Percentiles rank a stretch among this genome's conserved stretches.
Conservation (phyloP, 2,797 vertebrate species). For the Falco novaeseelandiae region DNA sequence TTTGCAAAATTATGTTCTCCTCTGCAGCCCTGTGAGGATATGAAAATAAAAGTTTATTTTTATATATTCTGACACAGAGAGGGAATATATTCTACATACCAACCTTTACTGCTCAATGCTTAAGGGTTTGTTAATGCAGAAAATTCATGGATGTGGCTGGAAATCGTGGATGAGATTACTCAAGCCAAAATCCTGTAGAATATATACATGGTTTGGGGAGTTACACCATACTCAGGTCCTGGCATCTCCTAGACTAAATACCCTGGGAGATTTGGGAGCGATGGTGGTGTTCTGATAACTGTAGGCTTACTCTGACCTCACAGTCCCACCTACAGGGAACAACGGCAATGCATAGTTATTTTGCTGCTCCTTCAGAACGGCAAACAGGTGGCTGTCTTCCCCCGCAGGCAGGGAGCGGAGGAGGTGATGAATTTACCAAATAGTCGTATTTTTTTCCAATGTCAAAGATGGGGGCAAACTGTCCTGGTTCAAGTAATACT, state of each 20-base stretch:
- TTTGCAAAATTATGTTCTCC: not conserved
- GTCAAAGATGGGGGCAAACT: not conserved
- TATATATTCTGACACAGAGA: not conserved
- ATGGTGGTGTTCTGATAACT: not conserved
- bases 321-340: not conserved
- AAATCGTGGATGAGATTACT: not conserved
- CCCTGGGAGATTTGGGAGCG: fast-evolving
- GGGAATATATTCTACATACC: not conserved
- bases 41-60: not conserved
- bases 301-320: not conserved
- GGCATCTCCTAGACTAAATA: not conserved
- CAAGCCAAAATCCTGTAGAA: not conserved
- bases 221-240: not conserved
- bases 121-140: not conserved
- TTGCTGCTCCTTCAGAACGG: not conserved
- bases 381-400: not conserved
- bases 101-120: not conserved
- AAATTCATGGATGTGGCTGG: not conserved
- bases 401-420: not conserved
- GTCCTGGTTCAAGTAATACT: not conserved
- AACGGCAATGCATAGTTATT: fast-evolving
- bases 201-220: not conserved
- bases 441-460: fast-evolving
- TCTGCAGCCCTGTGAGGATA: not conserved
- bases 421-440: not conserved